Evolutionary conservation across 53 echinoderm and acorn worm genomes (phyloP), one percentile per base, ranked within the genome.

Genomic region (Patiria pectinifera): DNA sequence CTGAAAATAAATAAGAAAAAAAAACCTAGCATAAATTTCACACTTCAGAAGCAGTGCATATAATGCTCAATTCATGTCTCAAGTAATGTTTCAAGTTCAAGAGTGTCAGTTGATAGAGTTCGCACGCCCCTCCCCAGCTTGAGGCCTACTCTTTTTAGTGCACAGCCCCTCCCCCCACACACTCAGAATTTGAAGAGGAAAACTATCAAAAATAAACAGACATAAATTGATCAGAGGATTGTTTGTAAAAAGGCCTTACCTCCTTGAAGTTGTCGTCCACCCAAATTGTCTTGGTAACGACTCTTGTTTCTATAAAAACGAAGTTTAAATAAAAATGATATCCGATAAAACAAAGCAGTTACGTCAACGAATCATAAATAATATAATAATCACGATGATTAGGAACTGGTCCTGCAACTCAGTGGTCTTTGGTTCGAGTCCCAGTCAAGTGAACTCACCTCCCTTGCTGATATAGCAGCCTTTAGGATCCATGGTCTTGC

Each of bases 391-490:
- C 66, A 18, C 4, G 66, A 16, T 16, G 66, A 14, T 66, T 66
- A 18, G 10, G 15, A 6, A 66, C 19, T 66, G 4, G 66, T 18
- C 14, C 19, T 18, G 19, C 66, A 66, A 11, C 3, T 66, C 14
- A 66, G 66, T 14, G 19, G 14, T 66, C 66, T 11, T 0, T 16
- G 66, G 66, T 66, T 66, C 3, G 15, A 66, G 66, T 66, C 79
- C 4, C 15, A 9, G 10, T 21, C 4, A 46, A 53, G 15, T 45
- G 25, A 6, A 71, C 86, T 48, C 16, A 86, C 86, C 86, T 86
- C 86, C 86, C 26, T 86, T 74, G 3, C n/a, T 72, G 0, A 72
- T n/a, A 24, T 86, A 86, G 53, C 86, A 86, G 8, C 85, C 85
- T 49, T 48, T 71, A 86, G 48, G 86, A 44, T 86, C 74, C 1